Conservation (phyloP, 1,140 invertebrate species). For the Bicyclus anynana region DNA sequence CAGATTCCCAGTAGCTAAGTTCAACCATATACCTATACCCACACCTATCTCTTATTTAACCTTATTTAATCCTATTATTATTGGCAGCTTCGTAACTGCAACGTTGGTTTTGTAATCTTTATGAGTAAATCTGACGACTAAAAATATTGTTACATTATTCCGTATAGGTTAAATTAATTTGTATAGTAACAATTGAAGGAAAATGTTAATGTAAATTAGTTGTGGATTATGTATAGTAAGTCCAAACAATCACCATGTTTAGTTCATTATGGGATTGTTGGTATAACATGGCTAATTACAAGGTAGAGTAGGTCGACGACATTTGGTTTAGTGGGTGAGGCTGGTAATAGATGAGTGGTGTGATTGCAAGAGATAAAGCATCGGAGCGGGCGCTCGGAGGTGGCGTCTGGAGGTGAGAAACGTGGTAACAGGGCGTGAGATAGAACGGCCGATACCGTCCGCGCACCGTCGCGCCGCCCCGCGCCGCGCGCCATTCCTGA, state of each 20-base stretch:
- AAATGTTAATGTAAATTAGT: too few species aligned
- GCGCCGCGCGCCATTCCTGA: conserved; percentile 24
- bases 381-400: conserved; percentile 41
- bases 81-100: conserved; percentile 21
- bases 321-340: conserved; percentile 51
- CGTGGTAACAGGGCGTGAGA: conserved; percentile 70
- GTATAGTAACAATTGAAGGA: too few species aligned
- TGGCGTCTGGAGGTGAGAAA: conserved; percentile 66
- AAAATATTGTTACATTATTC: too few species aligned
- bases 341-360: conserved; percentile 47
- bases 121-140: conserved; percentile 7
- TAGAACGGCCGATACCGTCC: conserved; percentile 52
- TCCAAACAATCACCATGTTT: background rate
- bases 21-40: conserved; percentile 29
- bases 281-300: conserved; percentile 3
- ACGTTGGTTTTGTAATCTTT: conserved; percentile 12
- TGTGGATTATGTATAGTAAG: background rate
- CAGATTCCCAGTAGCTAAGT: conserved; percentile 70
- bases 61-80: conserved; percentile 38
- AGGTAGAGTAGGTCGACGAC: conserved; percentile 36
- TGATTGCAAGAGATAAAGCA: conserved; percentile 60
- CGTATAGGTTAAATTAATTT: too few species aligned
- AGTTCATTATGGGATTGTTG: background rate
- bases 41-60: conserved; percentile 21
- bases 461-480: conserved; percentile 28